Conservation (phyloP, 2,113 vertebrate species). For the Carettochelys insculpta region DNA sequence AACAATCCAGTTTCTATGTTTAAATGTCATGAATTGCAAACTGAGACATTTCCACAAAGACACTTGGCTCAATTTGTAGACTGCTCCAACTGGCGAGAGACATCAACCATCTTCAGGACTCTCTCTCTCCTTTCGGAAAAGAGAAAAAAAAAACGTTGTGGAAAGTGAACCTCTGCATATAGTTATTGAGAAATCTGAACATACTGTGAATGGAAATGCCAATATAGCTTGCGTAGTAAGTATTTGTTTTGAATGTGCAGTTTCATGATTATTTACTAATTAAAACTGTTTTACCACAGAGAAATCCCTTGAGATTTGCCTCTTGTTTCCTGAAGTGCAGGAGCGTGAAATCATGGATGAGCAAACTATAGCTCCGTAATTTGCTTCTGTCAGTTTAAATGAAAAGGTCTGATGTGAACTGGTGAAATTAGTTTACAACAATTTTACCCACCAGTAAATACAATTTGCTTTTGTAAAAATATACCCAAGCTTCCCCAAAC, state of each 20-base stretch:
- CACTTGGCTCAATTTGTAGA: constrained; percentile 48
- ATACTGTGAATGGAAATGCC: constrained; percentile 42
- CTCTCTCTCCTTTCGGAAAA: constrained; percentile 5
- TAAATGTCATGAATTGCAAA: neutral
- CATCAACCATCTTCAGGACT: constrained; percentile 12
- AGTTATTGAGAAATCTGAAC: constrained; percentile 55
- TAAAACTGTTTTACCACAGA: constrained; percentile 72
- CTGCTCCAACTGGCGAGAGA: constrained; percentile 54
- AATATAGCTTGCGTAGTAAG: constrained; percentile 49
- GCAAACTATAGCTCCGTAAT: constrained; percentile 68
- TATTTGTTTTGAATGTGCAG: constrained; percentile 67
- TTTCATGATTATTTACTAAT: constrained; percentile 79
- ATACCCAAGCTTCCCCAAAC: neutral
- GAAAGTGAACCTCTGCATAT: constrained; percentile 24
- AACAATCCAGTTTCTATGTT: constrained; percentile 36
- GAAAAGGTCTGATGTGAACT: constrained; percentile 71
- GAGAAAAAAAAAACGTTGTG: constrained; percentile 1
- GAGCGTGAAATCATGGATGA: constrained; percentile 72
- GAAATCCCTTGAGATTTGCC: constrained; percentile 67
- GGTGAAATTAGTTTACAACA: constrained; percentile 63
- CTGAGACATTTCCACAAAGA: constrained; percentile 34
- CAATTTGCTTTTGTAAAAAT: constrained; percentile 47
- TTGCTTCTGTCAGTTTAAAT: constrained; percentile 71
- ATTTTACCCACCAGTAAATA: constrained; percentile 62
- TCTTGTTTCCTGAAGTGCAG: constrained; percentile 74